Evolutionary conservation across 1,140 invertebrate species (phyloP).

Genomic region (Rhagoletis pomonella): DNA sequence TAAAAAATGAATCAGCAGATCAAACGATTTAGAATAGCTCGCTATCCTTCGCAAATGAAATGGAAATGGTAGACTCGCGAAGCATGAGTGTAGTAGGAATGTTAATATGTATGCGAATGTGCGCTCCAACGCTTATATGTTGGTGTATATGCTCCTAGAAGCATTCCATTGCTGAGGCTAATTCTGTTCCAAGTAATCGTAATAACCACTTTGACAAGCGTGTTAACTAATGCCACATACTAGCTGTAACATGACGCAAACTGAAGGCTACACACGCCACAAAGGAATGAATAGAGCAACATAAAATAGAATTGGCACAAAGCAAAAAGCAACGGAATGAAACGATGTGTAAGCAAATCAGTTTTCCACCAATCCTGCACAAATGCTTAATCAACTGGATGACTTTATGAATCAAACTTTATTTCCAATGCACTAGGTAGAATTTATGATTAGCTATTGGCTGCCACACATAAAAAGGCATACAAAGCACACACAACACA

Average conservation of each 20-base stretch:
- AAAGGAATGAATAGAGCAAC: not conserved
- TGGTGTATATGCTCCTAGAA: not conserved
- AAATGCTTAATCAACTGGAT: conserved; percentile 13
- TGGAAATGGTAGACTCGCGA: too few relatives aligned
- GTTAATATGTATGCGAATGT: not conserved
- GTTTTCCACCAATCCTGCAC: not conserved
- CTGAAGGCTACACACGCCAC: not conserved
- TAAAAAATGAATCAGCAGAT: too few relatives aligned
- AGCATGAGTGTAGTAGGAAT: too few relatives aligned
- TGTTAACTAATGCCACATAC: not conserved
- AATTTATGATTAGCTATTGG: not conserved
- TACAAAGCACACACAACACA: not conserved
- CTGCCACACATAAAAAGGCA: not conserved
- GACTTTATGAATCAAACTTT: conserved; percentile 32
- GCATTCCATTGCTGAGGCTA: not conserved
- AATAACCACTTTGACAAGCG: not conserved
- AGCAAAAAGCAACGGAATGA: too few relatives aligned
- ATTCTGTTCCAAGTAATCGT: not conserved
- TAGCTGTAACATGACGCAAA: not conserved
- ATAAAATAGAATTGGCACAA: too few relatives aligned
- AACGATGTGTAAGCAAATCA: not conserved
- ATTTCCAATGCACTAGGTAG: not conserved
- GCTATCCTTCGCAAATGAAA: too few relatives aligned
- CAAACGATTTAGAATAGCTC: too few relatives aligned
- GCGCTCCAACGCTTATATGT: not conserved